A percentile compares a stretch with the other conserved stretches of the same genome.
Evolutionary conservation across 1,140 invertebrate genomes (phyloP).

Genomic region (Zelostemma sp.): DNA sequence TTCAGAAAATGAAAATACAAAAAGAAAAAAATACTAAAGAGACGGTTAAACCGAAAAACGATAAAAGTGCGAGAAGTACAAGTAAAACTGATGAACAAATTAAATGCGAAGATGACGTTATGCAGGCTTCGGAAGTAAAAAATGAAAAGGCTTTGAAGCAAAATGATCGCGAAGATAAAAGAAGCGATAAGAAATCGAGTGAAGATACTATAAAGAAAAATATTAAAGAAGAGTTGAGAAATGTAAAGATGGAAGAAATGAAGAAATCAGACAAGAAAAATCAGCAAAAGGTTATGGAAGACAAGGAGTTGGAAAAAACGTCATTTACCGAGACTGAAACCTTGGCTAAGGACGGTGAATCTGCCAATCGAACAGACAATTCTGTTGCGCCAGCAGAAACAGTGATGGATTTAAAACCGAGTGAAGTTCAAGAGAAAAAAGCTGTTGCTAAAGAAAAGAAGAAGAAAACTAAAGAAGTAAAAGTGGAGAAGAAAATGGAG

Average conservation of each 20-base stretch:
- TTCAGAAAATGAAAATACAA: conserved; percentile 50
- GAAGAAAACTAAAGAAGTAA: conserved; percentile 12
- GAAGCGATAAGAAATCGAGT: background rate
- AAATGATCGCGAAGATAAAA: conserved; percentile 14
- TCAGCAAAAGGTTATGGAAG: background rate
- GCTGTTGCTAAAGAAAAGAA: background rate
- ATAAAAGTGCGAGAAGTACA: conserved; percentile 6
- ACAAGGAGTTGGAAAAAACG: background rate
- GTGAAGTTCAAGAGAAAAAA: conserved; percentile 1
- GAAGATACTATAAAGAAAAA: conserved; percentile 25
- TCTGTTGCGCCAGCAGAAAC: too few relatives aligned
- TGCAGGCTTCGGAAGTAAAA: conserved; percentile 2
- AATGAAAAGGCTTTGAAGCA: background rate
- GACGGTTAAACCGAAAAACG: conserved; percentile 31
- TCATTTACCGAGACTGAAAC: too few relatives aligned
- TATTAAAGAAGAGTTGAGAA: conserved; percentile 5
- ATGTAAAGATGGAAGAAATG: background rate
- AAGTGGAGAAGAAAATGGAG: conserved; percentile 25
- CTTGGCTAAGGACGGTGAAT: too few relatives aligned
- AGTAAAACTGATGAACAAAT: conserved; percentile 4
- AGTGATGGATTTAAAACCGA: too few relatives aligned
- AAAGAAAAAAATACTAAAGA: conserved; percentile 47
- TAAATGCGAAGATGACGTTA: background rate
- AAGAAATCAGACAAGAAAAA: background rate
- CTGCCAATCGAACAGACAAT: background rate